These are phyloP conservation scores for Phylloscopus whistleri DNA, from an alignment of 2,113 vertebrate genomes.

Conservation along the genomic window DNA sequence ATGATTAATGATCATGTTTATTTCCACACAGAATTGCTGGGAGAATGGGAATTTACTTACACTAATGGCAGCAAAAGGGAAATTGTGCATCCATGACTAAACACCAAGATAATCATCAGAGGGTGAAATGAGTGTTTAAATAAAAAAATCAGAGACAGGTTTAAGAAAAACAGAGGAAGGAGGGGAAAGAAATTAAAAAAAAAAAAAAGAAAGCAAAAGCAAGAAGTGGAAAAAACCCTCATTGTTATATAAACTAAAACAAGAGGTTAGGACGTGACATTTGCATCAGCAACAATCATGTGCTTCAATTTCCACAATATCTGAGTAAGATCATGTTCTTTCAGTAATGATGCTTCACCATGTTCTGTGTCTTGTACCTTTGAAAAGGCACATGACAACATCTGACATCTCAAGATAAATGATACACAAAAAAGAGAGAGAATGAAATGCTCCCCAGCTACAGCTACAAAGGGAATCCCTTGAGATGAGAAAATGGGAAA, in stretches of 20 bases:
- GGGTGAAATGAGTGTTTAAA: background rate
- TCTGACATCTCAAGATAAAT: background rate
- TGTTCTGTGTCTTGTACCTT: background rate
- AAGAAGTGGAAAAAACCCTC: background rate
- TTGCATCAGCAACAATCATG: background rate
- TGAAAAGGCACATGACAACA: background rate
- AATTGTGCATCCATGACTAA: background rate
- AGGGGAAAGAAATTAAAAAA: background rate
- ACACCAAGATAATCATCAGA: background rate
- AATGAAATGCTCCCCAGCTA: background rate
- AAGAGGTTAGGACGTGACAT: background rate
- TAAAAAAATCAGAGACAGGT: background rate
- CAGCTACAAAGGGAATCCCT: background rate
- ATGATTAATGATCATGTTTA: slow-evolving; percentile 27
- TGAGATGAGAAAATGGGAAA: background rate
- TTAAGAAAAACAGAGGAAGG: background rate
- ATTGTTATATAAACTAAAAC: background rate
- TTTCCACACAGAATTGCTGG: background rate
- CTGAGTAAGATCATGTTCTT: background rate
- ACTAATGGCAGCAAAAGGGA: background rate
- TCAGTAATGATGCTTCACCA: background rate
- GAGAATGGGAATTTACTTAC: background rate
- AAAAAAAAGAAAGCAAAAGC: background rate
- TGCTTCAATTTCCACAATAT: background rate
- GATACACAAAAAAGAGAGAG: background rate